These are phyloP conservation scores for Sicus ferrugineus DNA, from an alignment of 2,888 invertebrate genomes.

Conservation along the genomic window DNA sequence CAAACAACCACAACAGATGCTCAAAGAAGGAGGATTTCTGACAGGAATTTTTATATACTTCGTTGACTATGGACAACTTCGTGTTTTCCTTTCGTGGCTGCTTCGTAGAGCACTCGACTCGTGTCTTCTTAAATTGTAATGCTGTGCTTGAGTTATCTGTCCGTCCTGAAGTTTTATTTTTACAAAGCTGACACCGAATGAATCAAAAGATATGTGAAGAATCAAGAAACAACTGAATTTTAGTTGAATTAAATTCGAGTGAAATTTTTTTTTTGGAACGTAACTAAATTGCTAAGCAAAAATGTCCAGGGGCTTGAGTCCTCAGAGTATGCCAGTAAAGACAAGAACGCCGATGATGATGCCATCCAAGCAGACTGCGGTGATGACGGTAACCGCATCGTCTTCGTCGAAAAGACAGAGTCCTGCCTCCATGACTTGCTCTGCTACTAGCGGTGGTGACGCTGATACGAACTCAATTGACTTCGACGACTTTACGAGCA, in stretches of 20 bases:
- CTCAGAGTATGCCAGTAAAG: constrained; percentile 42
- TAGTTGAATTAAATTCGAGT: not conserved
- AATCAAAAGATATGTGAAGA: constrained; percentile 16
- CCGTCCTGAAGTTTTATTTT: constrained; percentile 29
- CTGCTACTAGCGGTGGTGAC: not conserved
- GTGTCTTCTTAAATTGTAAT: constrained; percentile 33
- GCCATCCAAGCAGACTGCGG: constrained; percentile 38
- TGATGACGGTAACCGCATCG: constrained; percentile 15
- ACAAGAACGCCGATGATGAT: constrained; percentile 35
- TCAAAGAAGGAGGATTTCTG: constrained; percentile 3
- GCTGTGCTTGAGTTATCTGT: constrained; percentile 25
- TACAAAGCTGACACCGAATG: constrained; percentile 4
- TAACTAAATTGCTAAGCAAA: constrained; percentile 24
- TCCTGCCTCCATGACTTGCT: not conserved
- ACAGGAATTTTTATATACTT: constrained; percentile 11
- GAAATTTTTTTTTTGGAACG: not conserved
- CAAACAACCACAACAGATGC: constrained; percentile 2
- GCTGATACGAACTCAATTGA: constrained; percentile 39
- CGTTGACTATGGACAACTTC: constrained; percentile 13
- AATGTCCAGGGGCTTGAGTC: constrained; percentile 54
- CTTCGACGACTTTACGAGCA: constrained; percentile 58
- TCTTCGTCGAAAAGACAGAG: constrained; percentile 16
- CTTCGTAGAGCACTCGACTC: constrained; percentile 33
- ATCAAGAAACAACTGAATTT: constrained; percentile 5
- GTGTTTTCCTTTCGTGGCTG: constrained; percentile 22